Conservation (phyloP, 2,888 invertebrate species). For the Luperina testacea region DNA sequence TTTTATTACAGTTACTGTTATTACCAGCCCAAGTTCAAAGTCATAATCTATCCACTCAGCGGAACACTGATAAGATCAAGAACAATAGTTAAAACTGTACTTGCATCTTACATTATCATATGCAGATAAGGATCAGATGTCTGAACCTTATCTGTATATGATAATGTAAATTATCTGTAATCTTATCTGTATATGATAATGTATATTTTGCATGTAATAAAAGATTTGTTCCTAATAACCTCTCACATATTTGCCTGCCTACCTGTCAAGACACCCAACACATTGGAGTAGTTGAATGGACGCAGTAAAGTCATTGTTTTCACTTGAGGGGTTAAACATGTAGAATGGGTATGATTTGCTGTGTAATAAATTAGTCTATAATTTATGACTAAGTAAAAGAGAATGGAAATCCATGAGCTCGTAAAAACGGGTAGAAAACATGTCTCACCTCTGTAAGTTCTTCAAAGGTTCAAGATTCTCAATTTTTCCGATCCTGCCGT, state of each 20-base stretch:
- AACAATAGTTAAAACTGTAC: conserved; percentile 10
- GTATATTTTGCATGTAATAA: too few species aligned
- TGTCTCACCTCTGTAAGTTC: conserved; percentile 91
- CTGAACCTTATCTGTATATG: too few species aligned
- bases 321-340: too few species aligned
- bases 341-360: neutral
- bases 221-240: neutral
- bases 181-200: neutral
- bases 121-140: conserved; percentile 4
- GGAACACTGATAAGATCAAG: conserved; percentile 18
- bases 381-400: conserved; percentile 21
- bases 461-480: conserved; percentile 95
- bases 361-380: neutral
- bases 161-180: neutral
- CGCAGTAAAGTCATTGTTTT: too few species aligned
- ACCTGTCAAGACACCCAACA: too few species aligned
- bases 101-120: conserved; percentile 7
- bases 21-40: neutral
- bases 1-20: neutral
- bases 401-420: neutral
- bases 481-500: conserved; percentile 95
- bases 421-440: neutral
- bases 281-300: too few species aligned
- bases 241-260: too few species aligned
- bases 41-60: conserved; percentile 7